These are phyloP conservation scores for Pseudorhombus dupliciocellatus DNA, from an alignment of 2,113 vertebrate species.

Conservation along the genomic window DNA sequence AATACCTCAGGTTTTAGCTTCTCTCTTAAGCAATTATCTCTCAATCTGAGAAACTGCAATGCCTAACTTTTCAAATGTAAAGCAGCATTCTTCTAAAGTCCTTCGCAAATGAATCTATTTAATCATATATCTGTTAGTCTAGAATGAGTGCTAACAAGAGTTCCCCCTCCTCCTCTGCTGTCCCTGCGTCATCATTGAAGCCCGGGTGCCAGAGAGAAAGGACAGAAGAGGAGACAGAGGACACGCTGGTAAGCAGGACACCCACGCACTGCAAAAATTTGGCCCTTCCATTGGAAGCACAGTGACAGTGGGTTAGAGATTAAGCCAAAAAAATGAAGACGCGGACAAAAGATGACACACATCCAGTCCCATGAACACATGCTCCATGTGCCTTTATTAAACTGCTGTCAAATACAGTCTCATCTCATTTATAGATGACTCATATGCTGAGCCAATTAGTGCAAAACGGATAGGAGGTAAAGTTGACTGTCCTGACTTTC, in stretches of 20 bases:
- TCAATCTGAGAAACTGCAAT: neutral
- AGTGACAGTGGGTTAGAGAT: conserved; percentile 23
- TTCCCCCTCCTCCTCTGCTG: conserved; percentile 29
- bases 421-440: conserved; percentile 20
- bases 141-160: conserved; percentile 2
- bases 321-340: conserved; percentile 12
- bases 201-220: conserved; percentile 61
- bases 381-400: conserved; percentile 9
- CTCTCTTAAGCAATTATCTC: no score
- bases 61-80: conserved; percentile 1
- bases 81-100: neutral
- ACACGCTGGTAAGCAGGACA: conserved; percentile 37
- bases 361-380: conserved; percentile 6
- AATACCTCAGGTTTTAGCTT: neutral
- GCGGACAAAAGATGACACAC: conserved; percentile 38
- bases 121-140: neutral
- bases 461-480: conserved; percentile 27
- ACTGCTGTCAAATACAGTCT: conserved; percentile 28
- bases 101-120: neutral
- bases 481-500: conserved; percentile 31
- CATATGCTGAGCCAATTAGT: conserved; percentile 27
- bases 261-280: conserved; percentile 38
- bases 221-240: conserved; percentile 38
- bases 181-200: conserved; percentile 66
- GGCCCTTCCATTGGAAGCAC: conserved; percentile 31